Base-by-base conservation (phyloP, 2,888 invertebrate species). In the Hypsopygia costalis region DNA sequence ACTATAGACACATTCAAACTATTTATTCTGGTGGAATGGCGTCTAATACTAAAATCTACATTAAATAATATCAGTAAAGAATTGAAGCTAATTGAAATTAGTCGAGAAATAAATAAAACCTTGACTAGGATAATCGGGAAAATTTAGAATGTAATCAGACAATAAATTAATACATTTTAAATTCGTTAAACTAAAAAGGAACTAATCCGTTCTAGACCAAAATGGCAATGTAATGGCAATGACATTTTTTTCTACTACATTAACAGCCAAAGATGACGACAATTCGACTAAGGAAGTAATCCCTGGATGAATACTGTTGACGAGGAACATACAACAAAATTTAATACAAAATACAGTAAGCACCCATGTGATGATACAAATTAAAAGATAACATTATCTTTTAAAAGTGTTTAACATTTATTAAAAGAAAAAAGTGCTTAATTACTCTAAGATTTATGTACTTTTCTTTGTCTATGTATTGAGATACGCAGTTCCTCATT, bases 191-290 rank as follows among this genome's bases (percentile, higher is more conserved):
- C 32, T 33, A 73, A 73, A 78, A 77, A 87, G 87, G 87, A 88
- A 88, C 87, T 87, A 79, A 83, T 76, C 80, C 77, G 72, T 73
- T 81, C 71, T 83, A 82, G 73, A 82, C 83, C 82, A 71, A 83
- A 83, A 86, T 88, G 87, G 87, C 87, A 87, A 87, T 81, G 72
- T 81, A 81, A 86, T 87, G 87, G 87, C 87, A 87, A 82, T 79
- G 56, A 77, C 69, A 71, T 75, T 73, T 47, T 35, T 66, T 73
- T 69, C 62, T 66, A 74, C 65, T 74, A 75, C 65, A 57, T 71
- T 67, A 62, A 76, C 78, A 80, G 77, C 80, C 80, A 72, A 75
- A 78, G 60, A 64, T 66, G 63, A 65, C 61, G 65, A 65, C 59
- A 69, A 69, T 66, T 66, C 58, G 58, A 58, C 62, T 62, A 62